phyloP scores from a whole-genome alignment of 2,888 invertebrate species.

The Pterostichus niger region DNA sequence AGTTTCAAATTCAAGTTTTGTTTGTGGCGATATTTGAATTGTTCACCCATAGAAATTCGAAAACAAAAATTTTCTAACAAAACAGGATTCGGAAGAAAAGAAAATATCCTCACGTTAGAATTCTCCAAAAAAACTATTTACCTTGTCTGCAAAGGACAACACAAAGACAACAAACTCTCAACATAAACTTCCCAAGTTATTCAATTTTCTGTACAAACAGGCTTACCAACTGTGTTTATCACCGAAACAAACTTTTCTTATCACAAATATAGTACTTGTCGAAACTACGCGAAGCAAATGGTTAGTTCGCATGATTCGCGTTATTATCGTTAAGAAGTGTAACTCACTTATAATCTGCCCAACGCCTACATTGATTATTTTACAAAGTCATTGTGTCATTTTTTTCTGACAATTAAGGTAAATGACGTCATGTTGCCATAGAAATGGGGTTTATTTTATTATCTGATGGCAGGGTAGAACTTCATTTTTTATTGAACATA shows the following conservation, averaged over 20 bases:
- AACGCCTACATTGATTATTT: slow-evolving; percentile 27
- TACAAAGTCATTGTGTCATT: slow-evolving; percentile 8
- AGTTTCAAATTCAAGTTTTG: no score
- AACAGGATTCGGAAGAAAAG: no score
- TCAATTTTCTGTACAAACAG: slow-evolving; percentile 39
- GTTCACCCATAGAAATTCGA: no score
- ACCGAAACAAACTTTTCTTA: slow-evolving; percentile 12
- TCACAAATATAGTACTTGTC: not conserved
- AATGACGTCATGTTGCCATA: not conserved
- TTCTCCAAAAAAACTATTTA: slow-evolving; percentile 9
- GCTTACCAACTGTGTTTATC: slow-evolving; percentile 28
- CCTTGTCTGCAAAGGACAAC: slow-evolving; percentile 19
- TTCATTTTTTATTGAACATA: not conserved
- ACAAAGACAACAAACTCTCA: slow-evolving; percentile 5
- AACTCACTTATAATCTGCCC: slow-evolving; percentile 13
- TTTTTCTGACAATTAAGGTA: not conserved
- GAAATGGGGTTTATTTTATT: slow-evolving; percentile 1
- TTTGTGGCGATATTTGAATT: no score
- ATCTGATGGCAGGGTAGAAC: not conserved
- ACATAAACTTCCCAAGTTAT: slow-evolving; percentile 26
- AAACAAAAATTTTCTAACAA: no score
- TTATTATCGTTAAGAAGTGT: slow-evolving; percentile 32
- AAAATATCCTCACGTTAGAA: not conserved
- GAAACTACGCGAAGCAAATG: slow-evolving; percentile 17
- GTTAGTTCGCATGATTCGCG: slow-evolving; percentile 28